Evolutionary conservation across 2,113 vertebrate genomes (phyloP).

Genomic region (Saguinus imperator): DNA sequence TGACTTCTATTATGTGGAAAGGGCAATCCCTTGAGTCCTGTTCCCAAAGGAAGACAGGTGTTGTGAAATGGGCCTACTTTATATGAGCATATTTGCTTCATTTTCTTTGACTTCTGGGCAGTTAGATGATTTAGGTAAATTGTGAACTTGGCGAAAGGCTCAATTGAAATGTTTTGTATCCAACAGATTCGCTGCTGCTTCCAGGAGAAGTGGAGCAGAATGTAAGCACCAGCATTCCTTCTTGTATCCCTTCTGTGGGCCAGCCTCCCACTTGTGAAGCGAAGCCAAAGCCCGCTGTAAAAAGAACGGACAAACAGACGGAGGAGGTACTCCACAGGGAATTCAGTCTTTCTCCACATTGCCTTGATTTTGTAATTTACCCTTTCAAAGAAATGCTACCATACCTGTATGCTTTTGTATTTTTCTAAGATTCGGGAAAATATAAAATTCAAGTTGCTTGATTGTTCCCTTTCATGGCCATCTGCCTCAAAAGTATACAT

Average conservation of each 20-base stretch:
- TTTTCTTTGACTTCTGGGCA: background rate
- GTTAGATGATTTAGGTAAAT: constrained; percentile 53
- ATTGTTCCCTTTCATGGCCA: background rate
- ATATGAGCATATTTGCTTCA: background rate
- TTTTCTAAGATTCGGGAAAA: constrained; percentile 16
- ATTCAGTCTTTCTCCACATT: background rate
- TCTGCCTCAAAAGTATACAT: background rate
- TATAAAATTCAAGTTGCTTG: background rate
- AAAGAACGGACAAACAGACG: background rate
- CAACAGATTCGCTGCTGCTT: constrained; percentile 78
- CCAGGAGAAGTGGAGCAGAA: constrained; percentile 84
- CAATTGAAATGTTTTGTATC: constrained; percentile 65
- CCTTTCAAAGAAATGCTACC: background rate
- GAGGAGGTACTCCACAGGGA: constrained; percentile 65
- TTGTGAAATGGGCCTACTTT: background rate
- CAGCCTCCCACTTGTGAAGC: constrained; percentile 58
- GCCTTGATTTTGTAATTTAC: background rate
- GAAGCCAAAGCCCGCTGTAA: background rate
- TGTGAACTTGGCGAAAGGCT: background rate
- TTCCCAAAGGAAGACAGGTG: background rate
- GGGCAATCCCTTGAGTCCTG: background rate
- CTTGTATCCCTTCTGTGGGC: constrained; percentile 53
- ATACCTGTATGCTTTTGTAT: background rate
- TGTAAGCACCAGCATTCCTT: background rate
- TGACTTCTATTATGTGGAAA: background rate